Conservation (phyloP, 2,888 invertebrate species). For the Sesia apiformis region DNA sequence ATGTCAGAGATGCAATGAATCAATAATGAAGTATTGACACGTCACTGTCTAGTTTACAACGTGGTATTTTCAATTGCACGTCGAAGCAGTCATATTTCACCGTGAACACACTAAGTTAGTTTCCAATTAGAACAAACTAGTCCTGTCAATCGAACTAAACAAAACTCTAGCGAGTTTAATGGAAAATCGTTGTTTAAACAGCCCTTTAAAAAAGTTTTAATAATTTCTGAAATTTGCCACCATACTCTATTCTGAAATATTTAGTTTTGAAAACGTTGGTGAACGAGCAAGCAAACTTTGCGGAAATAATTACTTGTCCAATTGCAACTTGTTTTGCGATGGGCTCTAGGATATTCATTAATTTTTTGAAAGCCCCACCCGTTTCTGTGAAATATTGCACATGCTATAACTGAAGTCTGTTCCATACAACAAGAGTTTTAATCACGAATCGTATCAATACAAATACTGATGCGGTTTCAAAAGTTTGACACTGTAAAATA, state of each 20-base stretch:
- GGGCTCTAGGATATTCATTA: background rate
- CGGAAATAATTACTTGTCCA: slow-evolving; percentile 17
- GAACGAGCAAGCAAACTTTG: slow-evolving; percentile 9
- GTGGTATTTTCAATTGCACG: background rate
- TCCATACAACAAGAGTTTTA: too few species aligned
- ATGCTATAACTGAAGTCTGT: too few species aligned
- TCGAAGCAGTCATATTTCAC: background rate
- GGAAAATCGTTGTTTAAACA: slow-evolving; percentile 5
- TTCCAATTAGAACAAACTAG: background rate
- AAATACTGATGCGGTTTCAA: too few species aligned
- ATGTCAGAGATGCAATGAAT: background rate
- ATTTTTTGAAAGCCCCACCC: background rate
- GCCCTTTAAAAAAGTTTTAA: slow-evolving; percentile 7
- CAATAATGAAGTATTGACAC: background rate
- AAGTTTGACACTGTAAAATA: too few species aligned
- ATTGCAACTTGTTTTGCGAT: slow-evolving; percentile 4
- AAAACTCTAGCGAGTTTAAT: background rate
- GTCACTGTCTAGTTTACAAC: background rate
- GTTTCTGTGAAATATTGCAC: background rate
- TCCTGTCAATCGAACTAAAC: background rate
- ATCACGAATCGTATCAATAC: too few species aligned
- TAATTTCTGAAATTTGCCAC: slow-evolving; percentile 9
- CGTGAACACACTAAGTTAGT: background rate
- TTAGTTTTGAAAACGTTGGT: slow-evolving; percentile 10
- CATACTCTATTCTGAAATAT: slow-evolving; percentile 9